These are phyloP conservation scores for Oligia latruncula DNA, from an alignment of 2,888 invertebrate genomes.

Conservation along the genomic window DNA sequence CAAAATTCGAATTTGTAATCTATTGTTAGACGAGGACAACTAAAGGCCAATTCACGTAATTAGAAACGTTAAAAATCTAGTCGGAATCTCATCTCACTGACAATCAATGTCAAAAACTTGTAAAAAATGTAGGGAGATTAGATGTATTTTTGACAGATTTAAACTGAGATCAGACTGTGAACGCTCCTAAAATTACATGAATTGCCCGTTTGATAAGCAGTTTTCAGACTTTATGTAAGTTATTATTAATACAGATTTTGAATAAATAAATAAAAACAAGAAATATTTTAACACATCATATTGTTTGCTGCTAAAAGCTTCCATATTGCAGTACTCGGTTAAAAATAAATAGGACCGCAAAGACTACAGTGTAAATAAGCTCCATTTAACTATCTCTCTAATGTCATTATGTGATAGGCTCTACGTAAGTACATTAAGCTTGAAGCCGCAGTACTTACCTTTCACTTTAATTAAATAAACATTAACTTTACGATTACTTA, in stretches of 20 bases:
- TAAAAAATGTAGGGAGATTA: not conserved
- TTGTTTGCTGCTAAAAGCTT: not conserved
- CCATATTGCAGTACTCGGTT: not conserved
- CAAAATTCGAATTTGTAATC: not conserved
- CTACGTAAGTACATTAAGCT: slow-evolving; percentile 2
- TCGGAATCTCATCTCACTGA: no score
- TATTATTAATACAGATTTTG: not conserved
- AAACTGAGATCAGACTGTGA: no score
- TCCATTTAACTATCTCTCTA: not conserved
- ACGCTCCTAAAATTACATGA: not conserved
- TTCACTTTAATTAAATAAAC: slow-evolving; percentile 17
- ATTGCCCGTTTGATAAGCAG: not conserved
- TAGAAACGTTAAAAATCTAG: not conserved
- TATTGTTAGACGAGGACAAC: not conserved
- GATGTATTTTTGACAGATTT: no score
- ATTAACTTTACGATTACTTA: not conserved
- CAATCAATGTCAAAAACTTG: not conserved
- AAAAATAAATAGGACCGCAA: not conserved
- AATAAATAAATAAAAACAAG: not conserved
- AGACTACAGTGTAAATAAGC: not conserved
- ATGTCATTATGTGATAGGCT: slow-evolving; percentile 7
- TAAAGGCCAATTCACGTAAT: not conserved
- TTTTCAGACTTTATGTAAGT: not conserved
- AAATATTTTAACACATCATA: not conserved
- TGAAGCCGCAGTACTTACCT: slow-evolving; percentile 10